phyloP scores from a whole-genome alignment of 2,888 invertebrate species.

The Scaptomyza reducta region DNA sequence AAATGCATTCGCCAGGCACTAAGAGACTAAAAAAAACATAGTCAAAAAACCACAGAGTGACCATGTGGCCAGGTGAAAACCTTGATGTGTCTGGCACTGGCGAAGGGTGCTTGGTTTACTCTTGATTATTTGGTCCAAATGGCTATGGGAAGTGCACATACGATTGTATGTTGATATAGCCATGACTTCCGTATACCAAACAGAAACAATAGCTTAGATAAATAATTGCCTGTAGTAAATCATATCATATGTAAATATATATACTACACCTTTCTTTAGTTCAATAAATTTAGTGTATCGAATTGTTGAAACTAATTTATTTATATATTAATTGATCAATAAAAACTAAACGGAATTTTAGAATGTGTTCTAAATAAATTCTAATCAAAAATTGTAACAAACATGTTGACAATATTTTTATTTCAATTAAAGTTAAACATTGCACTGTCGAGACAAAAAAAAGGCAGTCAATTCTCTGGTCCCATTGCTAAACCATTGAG shows the following conservation, averaged over 20 bases:
- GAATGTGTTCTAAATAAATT: conserved; percentile 8
- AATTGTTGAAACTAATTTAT: conserved; percentile 4
- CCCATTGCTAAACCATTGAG: conserved; percentile 1
- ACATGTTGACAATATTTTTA: too few relatives aligned
- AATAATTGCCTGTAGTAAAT: conserved; percentile 29
- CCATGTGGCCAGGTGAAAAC: conserved; percentile 61
- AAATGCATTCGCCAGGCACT: conserved; percentile 57
- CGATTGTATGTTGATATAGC: conserved; percentile 1
- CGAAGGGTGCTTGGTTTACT: conserved; percentile 61
- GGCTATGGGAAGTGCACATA: conserved; percentile 35
- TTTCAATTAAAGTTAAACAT: too few relatives aligned
- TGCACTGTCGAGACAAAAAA: too few relatives aligned
- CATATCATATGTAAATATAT: conserved; percentile 3
- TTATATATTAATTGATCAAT: neutral
- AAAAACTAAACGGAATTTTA: neutral
- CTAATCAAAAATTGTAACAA: neutral
- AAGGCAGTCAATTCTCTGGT: too few relatives aligned
- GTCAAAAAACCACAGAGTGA: conserved; percentile 42
- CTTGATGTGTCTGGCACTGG: conserved; percentile 46
- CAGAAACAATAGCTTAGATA: conserved; percentile 5
- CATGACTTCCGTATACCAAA: conserved; percentile 41
- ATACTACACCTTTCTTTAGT: neutral
- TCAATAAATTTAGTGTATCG: conserved; percentile 1
- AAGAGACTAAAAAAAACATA: conserved; percentile 10
- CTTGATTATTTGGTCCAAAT: conserved; percentile 36